These are phyloP conservation scores for Luperina nickerlii DNA, from an alignment of 2,888 invertebrate genomes.

Conservation along the genomic window DNA sequence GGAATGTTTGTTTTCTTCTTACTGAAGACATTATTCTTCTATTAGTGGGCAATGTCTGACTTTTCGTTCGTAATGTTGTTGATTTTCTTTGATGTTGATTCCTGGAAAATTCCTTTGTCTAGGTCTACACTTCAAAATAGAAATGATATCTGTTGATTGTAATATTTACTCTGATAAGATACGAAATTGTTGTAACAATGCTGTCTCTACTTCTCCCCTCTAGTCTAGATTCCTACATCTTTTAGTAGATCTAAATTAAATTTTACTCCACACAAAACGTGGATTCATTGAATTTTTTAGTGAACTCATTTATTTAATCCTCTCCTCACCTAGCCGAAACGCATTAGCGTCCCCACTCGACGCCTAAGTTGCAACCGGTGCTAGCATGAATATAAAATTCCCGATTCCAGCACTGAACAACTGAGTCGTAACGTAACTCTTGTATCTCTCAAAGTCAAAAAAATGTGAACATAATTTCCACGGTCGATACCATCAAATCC, in stretches of 20 bases:
- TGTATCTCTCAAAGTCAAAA: constrained; percentile 39
- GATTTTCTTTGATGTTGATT: background rate
- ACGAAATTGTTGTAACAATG: background rate
- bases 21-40: constrained; percentile 22
- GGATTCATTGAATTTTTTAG: constrained; percentile 25
- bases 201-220: background rate
- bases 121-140: background rate
- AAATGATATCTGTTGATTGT: constrained; percentile 25
- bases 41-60: constrained; percentile 5
- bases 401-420: constrained; percentile 40
- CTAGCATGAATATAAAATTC: constrained; percentile 65
- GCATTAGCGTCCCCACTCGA: constrained; percentile 54
- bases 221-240: constrained; percentile 18
- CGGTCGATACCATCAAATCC: constrained; percentile 43
- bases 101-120: background rate
- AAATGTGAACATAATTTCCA: constrained; percentile 46
- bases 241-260: constrained; percentile 41
- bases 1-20: constrained; percentile 39
- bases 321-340: constrained; percentile 50
- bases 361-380: constrained; percentile 43
- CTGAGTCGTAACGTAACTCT: constrained; percentile 60
- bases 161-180: constrained; percentile 31
- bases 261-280: constrained; percentile 32
- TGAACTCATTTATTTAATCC: constrained; percentile 52
- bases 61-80: background rate